Base-by-base conservation (phyloP, 1,140 invertebrate genomes). In the Reticulitermes speratus region DNA sequence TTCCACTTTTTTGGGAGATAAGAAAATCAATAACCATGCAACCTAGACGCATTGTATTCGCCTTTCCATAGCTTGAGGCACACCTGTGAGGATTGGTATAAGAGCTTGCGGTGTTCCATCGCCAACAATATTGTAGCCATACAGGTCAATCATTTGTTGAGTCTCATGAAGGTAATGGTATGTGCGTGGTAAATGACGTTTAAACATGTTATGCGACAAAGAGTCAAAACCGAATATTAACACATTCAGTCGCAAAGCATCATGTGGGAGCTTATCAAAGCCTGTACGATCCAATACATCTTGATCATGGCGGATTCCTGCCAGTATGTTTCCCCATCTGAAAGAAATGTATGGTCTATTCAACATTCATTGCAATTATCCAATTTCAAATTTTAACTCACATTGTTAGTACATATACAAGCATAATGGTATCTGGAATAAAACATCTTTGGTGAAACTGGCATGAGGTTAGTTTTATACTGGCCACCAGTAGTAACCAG, bases 71-170 rank as follows among this genome's bases (percentile, higher is more conserved):
- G 19, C 5, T 75, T 75, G n/a, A 30, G 8, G 45, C 87, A 87
- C 86, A 25, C 96, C 96, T 0, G 97, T 98, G 0, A 99, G 91
- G 82, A 99, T 96, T 0, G 98, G 98, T 69, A 98, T 96, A 32
- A 98, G 91, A 0, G 98, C 97, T 88, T 98, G 97, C 0, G 97
- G 97, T 0, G 98, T 99, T 0, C 98, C 98, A 91, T 99, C 98
- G 0, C 98, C 98, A 5, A 99, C 95, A 86, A 98, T 98, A 89
- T 98, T 98, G 88, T 97, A 97, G 87, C 96, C 96, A 89, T 97
- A 92, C 2, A 98, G 90, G 12, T 97, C 92, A 23, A 94, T 91
- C 9, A 94, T 94, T 44, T 94, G 91, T n/a, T 98, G 90, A 16
- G 91, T 90, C 23, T 97, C 91, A 0, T 92, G 95, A 48, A 99